A percentile compares a stretch with the other conserved stretches of the same genome.
Evolutionary conservation across 2,797 vertebrate species (phyloP).

Genomic region (Loris lydekkerianus): DNA sequence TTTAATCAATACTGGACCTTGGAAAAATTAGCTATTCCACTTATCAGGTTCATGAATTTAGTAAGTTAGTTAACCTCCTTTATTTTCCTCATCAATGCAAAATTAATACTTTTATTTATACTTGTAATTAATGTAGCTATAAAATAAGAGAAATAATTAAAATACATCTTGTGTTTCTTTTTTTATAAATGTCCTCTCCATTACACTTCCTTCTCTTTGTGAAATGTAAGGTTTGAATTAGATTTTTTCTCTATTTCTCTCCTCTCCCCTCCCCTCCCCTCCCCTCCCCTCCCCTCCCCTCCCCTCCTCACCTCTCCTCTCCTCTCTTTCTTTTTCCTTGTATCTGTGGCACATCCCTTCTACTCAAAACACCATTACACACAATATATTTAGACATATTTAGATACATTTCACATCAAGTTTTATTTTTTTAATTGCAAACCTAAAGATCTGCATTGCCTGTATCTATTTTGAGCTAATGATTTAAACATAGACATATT

Average conservation of each 20-base stretch:
- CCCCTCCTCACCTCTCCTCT: background rate
- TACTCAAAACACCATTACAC: background rate
- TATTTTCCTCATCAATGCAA: conserved; percentile 43
- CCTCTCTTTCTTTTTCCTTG: background rate
- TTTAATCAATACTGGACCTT: background rate
- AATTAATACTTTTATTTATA: background rate
- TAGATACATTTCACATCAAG: background rate
- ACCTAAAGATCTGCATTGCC: background rate
- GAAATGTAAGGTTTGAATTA: background rate
- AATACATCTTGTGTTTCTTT: background rate
- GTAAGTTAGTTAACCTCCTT: background rate
- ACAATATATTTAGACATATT: background rate
- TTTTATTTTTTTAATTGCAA: background rate
- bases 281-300: background rate
- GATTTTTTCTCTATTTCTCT: background rate
- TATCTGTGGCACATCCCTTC: background rate
- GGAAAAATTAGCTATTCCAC: background rate
- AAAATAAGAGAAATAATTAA: background rate
- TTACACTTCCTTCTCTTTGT: background rate
- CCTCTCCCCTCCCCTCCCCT: background rate
- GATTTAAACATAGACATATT: background rate
- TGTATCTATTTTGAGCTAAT: background rate
- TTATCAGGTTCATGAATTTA: background rate
- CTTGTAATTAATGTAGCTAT: background rate
- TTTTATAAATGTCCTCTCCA: background rate